Conservation (phyloP, 1,140 invertebrate genomes). For the Coenobita brevimanus region DNA sequence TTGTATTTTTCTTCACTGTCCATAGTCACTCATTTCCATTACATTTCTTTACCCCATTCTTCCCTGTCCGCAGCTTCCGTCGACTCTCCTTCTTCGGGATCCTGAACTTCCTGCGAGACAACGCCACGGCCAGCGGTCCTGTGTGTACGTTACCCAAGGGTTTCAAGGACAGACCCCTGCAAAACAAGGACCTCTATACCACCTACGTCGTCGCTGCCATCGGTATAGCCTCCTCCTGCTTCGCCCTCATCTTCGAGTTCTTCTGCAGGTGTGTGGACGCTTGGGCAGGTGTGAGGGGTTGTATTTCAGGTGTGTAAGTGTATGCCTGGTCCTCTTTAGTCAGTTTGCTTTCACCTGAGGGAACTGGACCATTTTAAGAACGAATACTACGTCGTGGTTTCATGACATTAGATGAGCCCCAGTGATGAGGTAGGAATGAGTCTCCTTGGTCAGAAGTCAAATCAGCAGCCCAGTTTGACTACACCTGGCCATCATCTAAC, state of each 20-base stretch:
- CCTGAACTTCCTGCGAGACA: conserved; percentile 58
- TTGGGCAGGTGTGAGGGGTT: neutral
- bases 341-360: neutral
- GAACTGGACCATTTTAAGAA: too few relatives aligned
- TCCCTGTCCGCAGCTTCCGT: conserved; percentile 30
- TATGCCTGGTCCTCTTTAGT: neutral
- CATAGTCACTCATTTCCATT: too few relatives aligned
- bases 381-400: too few relatives aligned
- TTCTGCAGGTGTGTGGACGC: conserved; percentile 39
- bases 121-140: conserved; percentile 76
- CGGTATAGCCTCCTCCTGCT: conserved; percentile 76
- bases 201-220: conserved; percentile 82
- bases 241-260: conserved; percentile 80
- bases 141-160: conserved; percentile 86
- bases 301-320: neutral
- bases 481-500: too few relatives aligned
- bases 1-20: too few relatives aligned
- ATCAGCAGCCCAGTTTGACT: too few relatives aligned
- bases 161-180: conserved; percentile 84
- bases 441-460: too few relatives aligned
- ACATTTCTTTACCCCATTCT: too few relatives aligned
- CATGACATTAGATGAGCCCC: too few relatives aligned
- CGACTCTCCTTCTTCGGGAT: conserved; percentile 61
- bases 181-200: conserved; percentile 80
- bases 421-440: too few relatives aligned